These are phyloP conservation scores for Habropoda laboriosa DNA, from an alignment of 1,140 invertebrate genomes.

Conservation along the genomic window DNA sequence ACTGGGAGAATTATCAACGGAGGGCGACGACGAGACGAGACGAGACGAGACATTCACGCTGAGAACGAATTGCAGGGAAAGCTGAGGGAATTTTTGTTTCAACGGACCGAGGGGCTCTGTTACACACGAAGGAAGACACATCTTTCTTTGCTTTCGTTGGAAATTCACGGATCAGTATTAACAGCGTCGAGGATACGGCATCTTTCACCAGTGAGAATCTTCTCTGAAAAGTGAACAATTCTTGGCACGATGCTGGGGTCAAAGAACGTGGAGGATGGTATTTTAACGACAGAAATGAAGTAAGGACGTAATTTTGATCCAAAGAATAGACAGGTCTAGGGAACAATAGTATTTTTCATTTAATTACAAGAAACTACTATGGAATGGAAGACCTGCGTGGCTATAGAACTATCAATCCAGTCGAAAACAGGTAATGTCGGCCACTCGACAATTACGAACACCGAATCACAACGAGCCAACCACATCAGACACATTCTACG, in stretches of 20 bases:
- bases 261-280: no score
- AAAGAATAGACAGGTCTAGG: no score
- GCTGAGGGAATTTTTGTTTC: not conserved
- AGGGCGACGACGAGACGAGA: conserved; percentile 47
- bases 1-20: not conserved
- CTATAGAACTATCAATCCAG: not conserved
- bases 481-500: not conserved
- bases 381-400: not conserved
- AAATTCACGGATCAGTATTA: no score
- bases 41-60: not conserved
- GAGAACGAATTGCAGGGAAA: not conserved
- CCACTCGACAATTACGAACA: not conserved
- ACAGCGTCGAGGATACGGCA: no score
- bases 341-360: not conserved
- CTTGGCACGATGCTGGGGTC: no score
- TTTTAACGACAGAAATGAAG: no score
- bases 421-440: not conserved
- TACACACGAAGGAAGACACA: no score
- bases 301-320: no score
- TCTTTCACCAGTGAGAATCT: no score
- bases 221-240: no score
- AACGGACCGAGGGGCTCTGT: no score
- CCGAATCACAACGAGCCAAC: not conserved
- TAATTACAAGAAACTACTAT: not conserved
- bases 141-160: no score